Evolutionary conservation across 2,888 invertebrate genomes (phyloP).

Genomic region (Zele albiditarsus): DNA sequence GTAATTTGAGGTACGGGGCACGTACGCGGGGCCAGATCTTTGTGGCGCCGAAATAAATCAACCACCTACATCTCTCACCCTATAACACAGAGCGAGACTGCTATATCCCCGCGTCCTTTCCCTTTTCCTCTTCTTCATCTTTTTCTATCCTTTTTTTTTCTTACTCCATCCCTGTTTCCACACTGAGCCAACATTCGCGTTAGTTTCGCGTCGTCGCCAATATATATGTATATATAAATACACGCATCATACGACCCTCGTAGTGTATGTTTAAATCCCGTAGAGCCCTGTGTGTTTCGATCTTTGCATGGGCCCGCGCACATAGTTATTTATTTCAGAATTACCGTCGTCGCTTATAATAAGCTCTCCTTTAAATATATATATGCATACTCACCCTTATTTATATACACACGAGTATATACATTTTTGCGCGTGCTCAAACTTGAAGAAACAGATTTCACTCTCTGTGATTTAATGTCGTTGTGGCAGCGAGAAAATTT

Average conservation of each 20-base stretch:
- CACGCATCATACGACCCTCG: background rate
- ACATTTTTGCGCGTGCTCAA: too few species aligned
- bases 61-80: constrained; percentile 63
- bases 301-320: constrained; percentile 53
- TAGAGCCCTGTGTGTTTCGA: constrained; percentile 36
- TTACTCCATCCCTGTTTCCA: constrained; percentile 35
- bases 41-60: constrained; percentile 72
- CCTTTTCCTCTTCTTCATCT: constrained; percentile 42
- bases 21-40: constrained; percentile 72
- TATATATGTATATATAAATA: background rate
- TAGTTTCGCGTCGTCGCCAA: constrained; percentile 39
- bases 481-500: too few species aligned
- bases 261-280: constrained; percentile 13
- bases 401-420: background rate
- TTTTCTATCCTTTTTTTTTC: constrained; percentile 44
- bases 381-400: constrained; percentile 69
- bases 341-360: constrained; percentile 72
- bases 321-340: constrained; percentile 72
- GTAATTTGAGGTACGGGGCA: constrained; percentile 72
- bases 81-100: constrained; percentile 43
- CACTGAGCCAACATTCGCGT: constrained; percentile 46
- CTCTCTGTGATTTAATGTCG: too few species aligned
- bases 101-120: constrained; percentile 33
- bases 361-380: constrained; percentile 70
- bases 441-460: too few species aligned